Percentiles rank a stretch among this genome's conserved stretches.
phyloP scores from a whole-genome alignment of 1,140 invertebrate genomes.

The Meloidogyne floridensis region DNA sequence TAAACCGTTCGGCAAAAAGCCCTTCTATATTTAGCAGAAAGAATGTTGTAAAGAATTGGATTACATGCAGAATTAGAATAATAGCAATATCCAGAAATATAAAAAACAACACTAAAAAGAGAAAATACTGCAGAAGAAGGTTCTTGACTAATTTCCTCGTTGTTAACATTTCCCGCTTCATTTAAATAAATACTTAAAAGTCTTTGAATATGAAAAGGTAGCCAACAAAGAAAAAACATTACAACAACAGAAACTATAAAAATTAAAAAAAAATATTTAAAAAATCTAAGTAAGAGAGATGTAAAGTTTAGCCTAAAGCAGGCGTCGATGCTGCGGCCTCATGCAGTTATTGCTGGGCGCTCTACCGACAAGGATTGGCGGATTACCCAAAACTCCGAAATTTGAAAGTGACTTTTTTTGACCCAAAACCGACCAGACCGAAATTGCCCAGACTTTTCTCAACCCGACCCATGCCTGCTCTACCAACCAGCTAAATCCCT shows the following conservation, averaged over 20 bases:
- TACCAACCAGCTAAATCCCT: no score
- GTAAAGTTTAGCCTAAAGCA: no score
- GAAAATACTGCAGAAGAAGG: conserved; percentile 31
- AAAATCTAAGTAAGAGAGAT: not conserved
- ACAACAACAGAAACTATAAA: conserved; percentile 82
- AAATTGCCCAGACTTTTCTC: no score
- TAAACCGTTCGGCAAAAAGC: conserved; percentile 38
- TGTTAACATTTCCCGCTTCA: conserved; percentile 25
- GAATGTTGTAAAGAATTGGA: conserved; percentile 55
- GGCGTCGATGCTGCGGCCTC: no score
- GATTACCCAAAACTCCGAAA: no score
- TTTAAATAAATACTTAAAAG: conserved; percentile 69
- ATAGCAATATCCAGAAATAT: conserved; percentile 55
- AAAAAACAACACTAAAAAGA: conserved; percentile 48
- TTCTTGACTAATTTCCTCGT: not conserved
- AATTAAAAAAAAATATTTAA: conserved; percentile 5
- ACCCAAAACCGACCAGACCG: no score
- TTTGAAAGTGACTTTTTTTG: no score
- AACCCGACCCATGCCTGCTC: no score
- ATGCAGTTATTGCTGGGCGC: no score
- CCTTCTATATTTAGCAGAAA: conserved; percentile 44
- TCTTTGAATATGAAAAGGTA: conserved; percentile 84
- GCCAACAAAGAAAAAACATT: conserved; percentile 90
- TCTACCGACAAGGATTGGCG: no score
- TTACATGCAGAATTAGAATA: conserved; percentile 55